Base-by-base conservation (phyloP, 2,797 vertebrate genomes). In the Trachops cirrhosus region DNA sequence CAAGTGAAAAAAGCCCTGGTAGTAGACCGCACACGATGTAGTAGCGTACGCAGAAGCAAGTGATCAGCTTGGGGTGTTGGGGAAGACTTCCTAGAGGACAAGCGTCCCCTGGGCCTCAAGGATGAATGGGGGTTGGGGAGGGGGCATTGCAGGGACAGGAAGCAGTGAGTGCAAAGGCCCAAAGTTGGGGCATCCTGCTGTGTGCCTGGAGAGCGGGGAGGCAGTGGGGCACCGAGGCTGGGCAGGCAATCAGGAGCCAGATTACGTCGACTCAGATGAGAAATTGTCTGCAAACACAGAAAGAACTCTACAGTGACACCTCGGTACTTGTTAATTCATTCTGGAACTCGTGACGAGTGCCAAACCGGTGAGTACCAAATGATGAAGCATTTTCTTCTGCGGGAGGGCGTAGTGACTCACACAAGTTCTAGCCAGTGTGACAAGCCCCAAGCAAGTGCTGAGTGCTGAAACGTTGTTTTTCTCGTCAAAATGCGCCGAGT, bases 211-310 rank as follows among this genome's bases (percentile, higher is more conserved):
- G 32, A 64, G 37, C 19, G 0, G 24, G 83, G 41, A 54, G 70
- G 46, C 6, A 39, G 1, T 6, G 21, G 44, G 12, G 26, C 1
- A 7, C 0, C 0, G 1, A 34, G 24, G 67, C 37, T 41, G 68
- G 46, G 37, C 32, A 34, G 39, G 70, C 32, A 19, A 19, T 21
- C 7, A 15, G 9, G 39, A 50, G n/a, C 18, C 39, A 46, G 48
- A 82, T 34, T 2, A 4, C 2, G 9, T 4, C 9, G 9, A 54
- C 34, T 74, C 86, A 19, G 64, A 48, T 3, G 19, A 87, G 67
- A 44, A 89, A 67, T 92, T 2, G 5, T 44, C 71, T 62, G 67
- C 34, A 71, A 89, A 70, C 44, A 74, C 59, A 34, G n/a, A 34
- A 88, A 71, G 39, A 80, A 8, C 16, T 34, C 32, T 6, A n/a